Evolutionary conservation across 2,113 vertebrate species (phyloP), one percentile per base, ranked within the genome.

Genomic region (Trematomus loennbergii): DNA sequence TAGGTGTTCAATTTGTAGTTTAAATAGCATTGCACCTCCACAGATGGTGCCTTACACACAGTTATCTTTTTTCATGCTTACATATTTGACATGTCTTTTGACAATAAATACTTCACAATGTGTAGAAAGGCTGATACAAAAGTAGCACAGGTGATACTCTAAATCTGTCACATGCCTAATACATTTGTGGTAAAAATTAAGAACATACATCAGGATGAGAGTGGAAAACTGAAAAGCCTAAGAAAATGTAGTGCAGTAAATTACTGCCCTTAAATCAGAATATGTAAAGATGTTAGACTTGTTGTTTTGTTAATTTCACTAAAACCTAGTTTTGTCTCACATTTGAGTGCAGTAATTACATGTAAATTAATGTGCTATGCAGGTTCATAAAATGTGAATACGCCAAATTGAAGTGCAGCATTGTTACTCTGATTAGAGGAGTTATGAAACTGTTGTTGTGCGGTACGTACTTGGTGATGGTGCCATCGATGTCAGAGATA

Each of bases 401-500:
- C 10, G 1, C 2, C 53, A 33, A 10, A 25, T 0, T 3, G 4
- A 57, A 50, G 53, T 20, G 36, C 5, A 40, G 64, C 22, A 13
- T 17, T 1, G 9, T 50, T 50, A 15, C 36, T 60, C 40, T 45
- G 48, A 7, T 46, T 18, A 36, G 17, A 49, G 1, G 5, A 1
- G 43, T n/a, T 40, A 17, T 49, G 20, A 46, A 53, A 20, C 4
- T 8, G 45, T 52, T 29, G n/a, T 17, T 17, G 11, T 59, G 61
- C 64, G 13, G 13, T 1, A 85, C 96, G 40, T 95, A 97, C 98
- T 99, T 99, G 54, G 98, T 99, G 90, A 99, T 99, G 57, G 98
- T 99, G 46, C 98, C 98, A 64, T 99, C 98, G 6, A 99, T 99
- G 88, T 99, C 98, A 0, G 98, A 99, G 90, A 99, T 98, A 82